A percentile compares a stretch with the other conserved stretches of the same genome.
Evolutionary conservation across 1,140 invertebrate genomes (phyloP).

Genomic region (Globodera rostochiensis): DNA sequence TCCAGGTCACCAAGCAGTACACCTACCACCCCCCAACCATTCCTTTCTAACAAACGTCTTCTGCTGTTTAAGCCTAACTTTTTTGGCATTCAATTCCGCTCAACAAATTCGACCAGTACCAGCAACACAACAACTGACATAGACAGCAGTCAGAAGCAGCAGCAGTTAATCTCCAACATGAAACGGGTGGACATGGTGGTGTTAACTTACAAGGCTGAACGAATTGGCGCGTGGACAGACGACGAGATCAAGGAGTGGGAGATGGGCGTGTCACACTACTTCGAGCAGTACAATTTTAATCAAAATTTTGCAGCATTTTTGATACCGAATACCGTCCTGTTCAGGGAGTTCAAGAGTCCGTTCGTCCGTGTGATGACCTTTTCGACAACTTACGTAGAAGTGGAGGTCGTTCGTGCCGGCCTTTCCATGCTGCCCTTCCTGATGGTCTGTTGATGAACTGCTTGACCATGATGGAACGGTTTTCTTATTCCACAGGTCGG

Average conservation of each 20-base stretch:
- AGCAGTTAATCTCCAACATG: slow-evolving; percentile 29
- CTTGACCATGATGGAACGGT: neutral
- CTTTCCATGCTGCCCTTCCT: slow-evolving; percentile 54
- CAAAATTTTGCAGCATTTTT: neutral
- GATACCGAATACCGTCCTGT: neutral
- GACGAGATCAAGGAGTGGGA: slow-evolving; percentile 51
- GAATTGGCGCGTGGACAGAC: slow-evolving; percentile 45
- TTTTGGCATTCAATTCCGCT: slow-evolving; percentile 37
- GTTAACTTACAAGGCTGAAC: slow-evolving; percentile 45
- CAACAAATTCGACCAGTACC: neutral
- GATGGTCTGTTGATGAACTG: slow-evolving; percentile 11
- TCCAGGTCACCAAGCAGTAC: slow-evolving; percentile 14
- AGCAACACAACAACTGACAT: neutral
- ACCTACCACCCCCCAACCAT: too few relatives aligned
- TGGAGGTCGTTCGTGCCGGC: slow-evolving; percentile 51
- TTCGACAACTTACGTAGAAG: slow-evolving; percentile 41
- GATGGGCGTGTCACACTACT: slow-evolving; percentile 46
- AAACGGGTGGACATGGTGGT: slow-evolving; percentile 32
- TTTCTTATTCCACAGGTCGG: slow-evolving; percentile 31
- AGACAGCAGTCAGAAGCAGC: neutral
- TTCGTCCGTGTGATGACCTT: slow-evolving; percentile 41
- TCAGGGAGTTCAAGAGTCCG: slow-evolving; percentile 35
- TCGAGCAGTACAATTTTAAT: slow-evolving; percentile 39
- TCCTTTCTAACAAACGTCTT: too few relatives aligned
- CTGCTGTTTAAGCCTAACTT: slow-evolving; percentile 36